Base-by-base conservation (phyloP, 1,140 invertebrate genomes). In the Drosophila sulfurigaster region DNA sequence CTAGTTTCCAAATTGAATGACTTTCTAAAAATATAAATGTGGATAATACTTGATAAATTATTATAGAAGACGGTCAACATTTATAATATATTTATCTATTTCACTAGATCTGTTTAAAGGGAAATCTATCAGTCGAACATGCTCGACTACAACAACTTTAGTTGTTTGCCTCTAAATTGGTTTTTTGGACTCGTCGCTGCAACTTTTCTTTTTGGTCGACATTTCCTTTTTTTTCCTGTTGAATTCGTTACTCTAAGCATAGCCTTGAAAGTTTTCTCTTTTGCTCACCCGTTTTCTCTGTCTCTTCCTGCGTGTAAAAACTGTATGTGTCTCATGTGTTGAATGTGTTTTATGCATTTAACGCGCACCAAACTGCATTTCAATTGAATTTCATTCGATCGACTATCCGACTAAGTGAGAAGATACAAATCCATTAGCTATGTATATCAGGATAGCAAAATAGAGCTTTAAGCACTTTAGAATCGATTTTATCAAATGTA, bases 81-180 rank as follows among this genome's bases (percentile, higher is more conserved):
- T n/a, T 41, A 3, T 25, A 25, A 25, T n/a, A n/a, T n/a, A n/a
- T n/a, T n/a, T n/a, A n/a, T n/a, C n/a, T n/a, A n/a, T 25, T 25
- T 11, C 3, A 41, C 11, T 41, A 41, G 10, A 41, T 41, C 3
- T 16, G 2, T 48, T 5, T 48, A n/a, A 1, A 51, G 49, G 49
- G 49, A 25, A 30, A 51, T 30, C 11, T 51, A 8, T 28, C 4
- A 28, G 49, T 25, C 20, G 11, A 25, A 5, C 8, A 13, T 3
- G 15, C 20, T 51, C 20, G 49, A 13, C 10, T n/a, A 5, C 0
- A 30, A 3, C 8, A n/a, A 20, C 28, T 66, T 16, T 32, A 16
- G 20, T 46, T 52, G 25, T 79, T 87, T 77, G 68, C 68, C 54
- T 86, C 74, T 66, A 78, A 87, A 87, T 78, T 82, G 80, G 20